phyloP scores from a whole-genome alignment of 1,140 invertebrate species.

The Diprion similis region DNA sequence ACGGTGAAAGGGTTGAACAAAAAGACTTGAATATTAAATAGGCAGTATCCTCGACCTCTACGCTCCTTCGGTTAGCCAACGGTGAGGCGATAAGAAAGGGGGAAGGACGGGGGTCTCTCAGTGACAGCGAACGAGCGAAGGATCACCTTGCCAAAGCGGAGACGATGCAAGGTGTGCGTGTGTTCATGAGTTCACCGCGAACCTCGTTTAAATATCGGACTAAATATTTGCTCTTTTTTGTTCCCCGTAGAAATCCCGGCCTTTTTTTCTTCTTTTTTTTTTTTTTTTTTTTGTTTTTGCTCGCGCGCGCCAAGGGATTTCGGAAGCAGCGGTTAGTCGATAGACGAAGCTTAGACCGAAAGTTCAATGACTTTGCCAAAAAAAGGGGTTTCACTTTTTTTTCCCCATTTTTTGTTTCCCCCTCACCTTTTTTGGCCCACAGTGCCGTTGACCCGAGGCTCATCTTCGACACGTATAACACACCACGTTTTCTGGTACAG shows the following conservation, averaged over 20 bases:
- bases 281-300: conserved; percentile 28
- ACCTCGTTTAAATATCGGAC: conserved; percentile 49
- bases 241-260: conserved; percentile 32
- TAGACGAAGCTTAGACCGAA: conserved; percentile 20
- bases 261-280: conserved; percentile 28
- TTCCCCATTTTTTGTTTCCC: background rate
- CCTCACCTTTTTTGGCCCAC: conserved; percentile 10
- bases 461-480: background rate
- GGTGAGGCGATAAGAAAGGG: background rate
- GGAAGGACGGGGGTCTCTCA: background rate
- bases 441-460: conserved; percentile 13
- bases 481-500: background rate
- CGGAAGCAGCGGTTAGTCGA: conserved; percentile 30
- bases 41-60: background rate
- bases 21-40: conserved; percentile 2
- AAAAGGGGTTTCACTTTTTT: conserved; percentile 11
- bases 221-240: conserved; percentile 49
- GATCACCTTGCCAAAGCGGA: background rate
- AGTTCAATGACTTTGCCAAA: conserved; percentile 36
- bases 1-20: background rate
- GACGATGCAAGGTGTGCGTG: background rate
- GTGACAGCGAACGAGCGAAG: background rate
- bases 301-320: conserved; percentile 26
- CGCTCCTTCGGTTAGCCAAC: background rate
- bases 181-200: background rate